These are phyloP conservation scores for Callaeas wilsoni DNA, from an alignment of 2,113 vertebrate species.

Conservation along the genomic window DNA sequence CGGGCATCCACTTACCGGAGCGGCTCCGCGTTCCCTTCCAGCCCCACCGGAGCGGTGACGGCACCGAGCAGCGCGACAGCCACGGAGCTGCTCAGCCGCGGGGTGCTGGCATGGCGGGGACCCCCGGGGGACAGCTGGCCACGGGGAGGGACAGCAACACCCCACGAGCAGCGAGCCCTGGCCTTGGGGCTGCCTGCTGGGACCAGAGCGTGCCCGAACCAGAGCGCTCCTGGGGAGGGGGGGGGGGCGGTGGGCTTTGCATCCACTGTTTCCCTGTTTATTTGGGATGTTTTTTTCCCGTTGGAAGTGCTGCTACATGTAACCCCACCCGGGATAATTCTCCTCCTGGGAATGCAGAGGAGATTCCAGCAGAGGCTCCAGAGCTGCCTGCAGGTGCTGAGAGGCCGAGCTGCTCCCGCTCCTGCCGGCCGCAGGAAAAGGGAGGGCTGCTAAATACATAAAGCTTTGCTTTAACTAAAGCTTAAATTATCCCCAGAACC, in stretches of 20 bases:
- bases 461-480: background rate
- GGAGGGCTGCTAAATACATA: background rate
- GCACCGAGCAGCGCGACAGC: background rate
- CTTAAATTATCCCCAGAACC: background rate
- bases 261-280: background rate
- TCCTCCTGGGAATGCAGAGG: rapidly evolving
- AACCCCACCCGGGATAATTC: background rate
- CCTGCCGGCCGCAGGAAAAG: rapidly evolving
- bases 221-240: background rate
- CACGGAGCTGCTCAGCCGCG: background rate
- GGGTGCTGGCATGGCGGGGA: background rate
- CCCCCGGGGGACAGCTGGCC: background rate
- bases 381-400: background rate
- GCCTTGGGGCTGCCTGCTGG: background rate
- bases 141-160: background rate
- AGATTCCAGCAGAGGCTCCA: background rate
- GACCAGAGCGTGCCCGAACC: rapidly evolving
- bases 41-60: background rate
- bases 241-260: rapidly evolving
- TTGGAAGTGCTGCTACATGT: background rate
- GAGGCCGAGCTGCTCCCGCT: background rate
- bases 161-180: rapidly evolving
- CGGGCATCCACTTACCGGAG: rapidly evolving
- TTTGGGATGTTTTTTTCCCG: background rate
- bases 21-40: background rate